Base-by-base conservation (phyloP, 2,888 invertebrate species). In the Drosophila eohydei region DNA sequence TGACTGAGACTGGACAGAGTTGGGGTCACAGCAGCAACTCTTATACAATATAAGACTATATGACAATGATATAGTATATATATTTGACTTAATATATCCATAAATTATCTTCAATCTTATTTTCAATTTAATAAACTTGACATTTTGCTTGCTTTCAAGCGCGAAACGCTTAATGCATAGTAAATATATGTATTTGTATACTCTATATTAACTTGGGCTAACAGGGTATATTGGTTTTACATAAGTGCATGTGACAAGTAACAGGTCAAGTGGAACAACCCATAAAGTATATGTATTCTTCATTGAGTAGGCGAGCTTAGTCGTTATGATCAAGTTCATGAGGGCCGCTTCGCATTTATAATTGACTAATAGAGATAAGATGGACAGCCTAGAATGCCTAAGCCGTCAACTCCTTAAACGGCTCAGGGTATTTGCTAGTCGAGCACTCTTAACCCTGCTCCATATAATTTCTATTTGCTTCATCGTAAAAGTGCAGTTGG, bases 401-500 rank as follows among this genome's bases (percentile, higher is more conserved):
- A 16, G 0, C 40, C 3, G 0, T 8, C n/a, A n/a, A 1, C 40
- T n/a, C 40, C 8, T 0, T 40, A n/a, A 7, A 1, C 41, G 12
- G 1, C 2, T 12, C 44, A 9, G 48, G 6, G 48, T 50, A 16
- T 30, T 3, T 11, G 48, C 11, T 32, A 32, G 48, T 50, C 11
- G 30, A 11, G 2, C n/a, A 6, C 30, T 30, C 16, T 5, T 1
- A 0, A 4, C 7, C 8, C n/a, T 8, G 1, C 4, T 9, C 30
- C 5, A 48, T 11, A 50, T 11, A 36, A 34, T 44, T 43, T 38
- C 43, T n/a, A 46, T 54, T 46, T 40, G 40, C 14, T 32, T 48
- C 30, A 14, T 34, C 40, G 28, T 43, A 54, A 67, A 75, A 79
- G 59, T 75, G 78, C 80, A 78, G 44, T 50, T 52, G 59, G 44